phyloP scores from a whole-genome alignment of 2,797 vertebrate genomes.

The Pseudomugil gertrudae region DNA sequence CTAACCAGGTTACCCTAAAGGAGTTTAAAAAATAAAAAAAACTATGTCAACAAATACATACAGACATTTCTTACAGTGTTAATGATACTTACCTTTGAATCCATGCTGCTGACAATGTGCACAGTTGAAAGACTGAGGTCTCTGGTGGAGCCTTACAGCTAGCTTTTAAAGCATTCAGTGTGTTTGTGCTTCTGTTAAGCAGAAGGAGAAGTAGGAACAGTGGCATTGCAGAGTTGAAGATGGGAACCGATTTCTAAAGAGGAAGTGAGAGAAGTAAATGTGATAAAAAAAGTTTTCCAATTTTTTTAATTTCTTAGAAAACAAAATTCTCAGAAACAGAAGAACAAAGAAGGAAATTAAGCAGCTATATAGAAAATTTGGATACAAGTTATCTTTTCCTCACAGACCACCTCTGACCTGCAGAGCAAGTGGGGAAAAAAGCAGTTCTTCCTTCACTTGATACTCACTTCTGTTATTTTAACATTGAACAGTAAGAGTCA shows the following conservation, averaged over 20 bases:
- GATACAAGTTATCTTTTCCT: too few relatives aligned
- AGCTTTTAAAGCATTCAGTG: slow-evolving; percentile 12
- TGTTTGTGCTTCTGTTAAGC: slow-evolving; percentile 28
- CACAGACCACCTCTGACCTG: too few relatives aligned
- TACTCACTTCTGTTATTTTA: background rate
- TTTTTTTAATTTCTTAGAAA: slow-evolving; percentile 4
- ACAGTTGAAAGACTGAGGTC: background rate
- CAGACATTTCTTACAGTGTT: background rate
- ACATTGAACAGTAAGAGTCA: background rate
- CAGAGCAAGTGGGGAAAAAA: too few relatives aligned
- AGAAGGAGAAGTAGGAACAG: slow-evolving; percentile 45
- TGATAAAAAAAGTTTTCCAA: background rate
- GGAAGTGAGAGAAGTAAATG: slow-evolving; percentile 45
- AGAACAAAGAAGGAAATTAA: background rate
- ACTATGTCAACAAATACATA: background rate
- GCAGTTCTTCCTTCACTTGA: background rate
- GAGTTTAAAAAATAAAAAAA: slow-evolving; percentile 9
- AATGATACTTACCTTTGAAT: slow-evolving; percentile 50
- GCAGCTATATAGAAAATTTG: too few relatives aligned
- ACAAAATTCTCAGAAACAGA: slow-evolving; percentile 28
- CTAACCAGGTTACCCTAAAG: slow-evolving; percentile 55
- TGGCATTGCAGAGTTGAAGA: background rate
- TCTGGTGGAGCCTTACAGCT: accelerated
- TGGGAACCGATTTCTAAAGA: slow-evolving; percentile 45
- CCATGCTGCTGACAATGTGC: slow-evolving; percentile 49